Base-by-base conservation (phyloP, 2,113 vertebrate genomes). In the Passer domesticus region DNA sequence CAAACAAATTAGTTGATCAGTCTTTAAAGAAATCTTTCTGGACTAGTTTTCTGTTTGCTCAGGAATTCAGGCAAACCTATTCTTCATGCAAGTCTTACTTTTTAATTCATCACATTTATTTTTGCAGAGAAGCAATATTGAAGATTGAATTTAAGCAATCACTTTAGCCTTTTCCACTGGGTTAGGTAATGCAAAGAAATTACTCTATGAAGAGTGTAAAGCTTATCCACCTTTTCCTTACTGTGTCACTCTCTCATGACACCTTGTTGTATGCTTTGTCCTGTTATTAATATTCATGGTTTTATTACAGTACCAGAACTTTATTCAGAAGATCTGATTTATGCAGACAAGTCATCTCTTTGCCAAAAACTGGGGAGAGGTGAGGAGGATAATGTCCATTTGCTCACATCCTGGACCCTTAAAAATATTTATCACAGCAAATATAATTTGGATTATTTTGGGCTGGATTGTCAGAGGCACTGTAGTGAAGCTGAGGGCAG, bases 181-280 rank as follows among this genome's bases (percentile, higher is more conserved):
- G 73, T 96, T 96, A 92, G 49, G 55, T 64, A 95, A 95, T 76
- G 93, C 84, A 89, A 83, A 95, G 90, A 91, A 86, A 96, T 95
- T 84, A 91, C 58, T 76, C 68, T 70, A 87, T 53, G 81, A 95
- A 94, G 87, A 82, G 69, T 31, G 17, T 90, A 90, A 95, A 94
- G 39, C 85, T 92, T 85, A 80, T 68, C 85, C 75, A 86, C 73
- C 41, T 94, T 83, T 82, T 63, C 1, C 27, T 95, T 92, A 52
- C 70, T 39, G n/a, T 81, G 86, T 70, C 90, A 56, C 56, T 91
- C 56, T 93, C 55, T 87, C 1, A 0, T 86, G 82, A 91, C 75
- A 86, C 56, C 63, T 74, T 94, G 84, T 94, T 67, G 8, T 74
- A n/a, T 56, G 68, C 62, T 88, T 92, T 95, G 80, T 92, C 86